phyloP scores from a whole-genome alignment of 2,888 invertebrate species.

The Acleris emargana region DNA sequence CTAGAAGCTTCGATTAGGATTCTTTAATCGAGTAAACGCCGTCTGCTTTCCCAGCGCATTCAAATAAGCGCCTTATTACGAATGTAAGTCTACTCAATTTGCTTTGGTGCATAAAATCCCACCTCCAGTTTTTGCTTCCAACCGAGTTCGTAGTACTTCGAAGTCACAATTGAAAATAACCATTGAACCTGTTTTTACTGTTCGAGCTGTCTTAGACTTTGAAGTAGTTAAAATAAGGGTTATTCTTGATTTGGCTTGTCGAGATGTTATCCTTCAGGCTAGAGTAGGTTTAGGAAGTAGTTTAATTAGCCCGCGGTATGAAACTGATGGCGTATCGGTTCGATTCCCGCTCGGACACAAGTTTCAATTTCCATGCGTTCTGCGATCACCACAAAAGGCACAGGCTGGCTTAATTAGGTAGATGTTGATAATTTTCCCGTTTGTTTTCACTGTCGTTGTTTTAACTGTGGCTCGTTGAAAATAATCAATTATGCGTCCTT shows the following conservation, averaged over 20 bases:
- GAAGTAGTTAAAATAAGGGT: background rate
- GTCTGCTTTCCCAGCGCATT: conserved; percentile 27
- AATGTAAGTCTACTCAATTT: conserved; percentile 11
- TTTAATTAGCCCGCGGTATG: conserved; percentile 46
- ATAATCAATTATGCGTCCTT: too few species aligned
- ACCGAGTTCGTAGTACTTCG: conserved; percentile 27
- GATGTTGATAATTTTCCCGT: conserved; percentile 36
- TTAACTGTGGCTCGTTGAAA: background rate
- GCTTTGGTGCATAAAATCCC: conserved; percentile 1
- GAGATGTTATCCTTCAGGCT: conserved; percentile 35
- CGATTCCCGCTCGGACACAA: conserved; percentile 44
- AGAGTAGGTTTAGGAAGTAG: conserved; percentile 28
- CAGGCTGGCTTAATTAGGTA: conserved; percentile 39
- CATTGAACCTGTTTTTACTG: conserved; percentile 10
- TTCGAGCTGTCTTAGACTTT: background rate
- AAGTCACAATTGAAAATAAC: conserved; percentile 35
- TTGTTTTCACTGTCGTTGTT: conserved; percentile 9
- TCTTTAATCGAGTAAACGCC: conserved; percentile 36
- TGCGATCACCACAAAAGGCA: conserved; percentile 34
- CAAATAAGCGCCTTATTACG: conserved; percentile 29
- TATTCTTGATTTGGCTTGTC: background rate
- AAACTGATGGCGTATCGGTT: conserved; percentile 45
- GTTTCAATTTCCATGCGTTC: conserved; percentile 40
- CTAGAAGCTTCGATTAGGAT: conserved; percentile 37
- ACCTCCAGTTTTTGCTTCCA: conserved; percentile 20